Percentiles rank a stretch among this genome's conserved stretches.
Conservation (phyloP, 2,113 vertebrate genomes). For the Cynoglossus semilaevis region DNA sequence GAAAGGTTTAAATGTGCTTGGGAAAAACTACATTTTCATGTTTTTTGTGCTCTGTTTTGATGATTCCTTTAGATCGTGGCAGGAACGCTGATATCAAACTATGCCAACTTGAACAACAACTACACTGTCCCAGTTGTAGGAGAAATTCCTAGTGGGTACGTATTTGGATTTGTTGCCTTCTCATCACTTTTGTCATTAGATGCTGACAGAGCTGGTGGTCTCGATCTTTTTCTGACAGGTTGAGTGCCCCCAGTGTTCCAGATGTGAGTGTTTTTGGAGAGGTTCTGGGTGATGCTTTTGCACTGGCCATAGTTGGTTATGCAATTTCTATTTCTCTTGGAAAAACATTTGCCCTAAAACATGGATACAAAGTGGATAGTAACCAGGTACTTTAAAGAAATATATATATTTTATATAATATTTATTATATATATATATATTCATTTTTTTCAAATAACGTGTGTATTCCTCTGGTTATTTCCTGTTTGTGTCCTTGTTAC, state of each 20-base stretch:
- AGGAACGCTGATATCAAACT: slow-evolving; percentile 85
- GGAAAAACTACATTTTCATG: background rate
- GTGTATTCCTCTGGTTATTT: background rate
- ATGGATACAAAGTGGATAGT: slow-evolving; percentile 94
- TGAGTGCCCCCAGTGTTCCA: slow-evolving; percentile 80
- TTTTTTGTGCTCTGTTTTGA: slow-evolving; percentile 19
- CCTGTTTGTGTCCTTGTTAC: background rate
- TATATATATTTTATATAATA: too few relatives aligned
- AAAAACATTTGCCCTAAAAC: slow-evolving; percentile 94
- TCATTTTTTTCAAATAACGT: background rate
- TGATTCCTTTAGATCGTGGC: slow-evolving; percentile 80
- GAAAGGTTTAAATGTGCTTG: slow-evolving; percentile 3
- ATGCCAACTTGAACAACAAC: slow-evolving; percentile 64
- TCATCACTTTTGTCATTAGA: background rate
- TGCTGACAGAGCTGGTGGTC: background rate
- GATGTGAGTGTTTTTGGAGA: slow-evolving; percentile 71
- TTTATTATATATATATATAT: background rate
- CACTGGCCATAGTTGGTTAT: slow-evolving; percentile 90
- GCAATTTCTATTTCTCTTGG: slow-evolving; percentile 93
- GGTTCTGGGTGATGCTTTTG: slow-evolving; percentile 87
- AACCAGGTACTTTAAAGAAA: slow-evolving; percentile 83
- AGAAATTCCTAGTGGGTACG: slow-evolving; percentile 88
- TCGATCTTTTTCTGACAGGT: slow-evolving; percentile 61
- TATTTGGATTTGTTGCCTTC: slow-evolving; percentile 10
- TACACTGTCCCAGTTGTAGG: slow-evolving; percentile 86